Conservation (phyloP, 2,888 invertebrate genomes). For the Cosmopolites sordidus region DNA sequence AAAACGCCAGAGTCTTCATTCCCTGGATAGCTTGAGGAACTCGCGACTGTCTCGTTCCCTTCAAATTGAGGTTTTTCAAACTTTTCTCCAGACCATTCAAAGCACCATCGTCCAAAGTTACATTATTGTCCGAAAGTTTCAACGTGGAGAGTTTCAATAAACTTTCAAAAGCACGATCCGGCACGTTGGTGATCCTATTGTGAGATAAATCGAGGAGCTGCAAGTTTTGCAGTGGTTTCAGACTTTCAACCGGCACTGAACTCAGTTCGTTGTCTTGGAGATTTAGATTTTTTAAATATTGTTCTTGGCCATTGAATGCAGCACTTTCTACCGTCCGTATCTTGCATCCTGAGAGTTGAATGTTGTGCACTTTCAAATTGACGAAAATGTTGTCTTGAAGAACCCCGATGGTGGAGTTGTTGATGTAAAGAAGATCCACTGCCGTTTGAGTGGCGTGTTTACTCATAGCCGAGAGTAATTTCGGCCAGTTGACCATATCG, state of each 20-base stretch:
- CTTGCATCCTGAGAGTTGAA: constrained; percentile 80
- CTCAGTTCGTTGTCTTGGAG: constrained; percentile 77
- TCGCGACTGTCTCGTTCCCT: constrained; percentile 75
- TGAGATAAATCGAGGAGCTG: constrained; percentile 80
- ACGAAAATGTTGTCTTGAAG: constrained; percentile 65
- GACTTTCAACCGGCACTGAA: constrained; percentile 71
- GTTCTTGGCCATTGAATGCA: constrained; percentile 81
- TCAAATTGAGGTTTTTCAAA: constrained; percentile 83
- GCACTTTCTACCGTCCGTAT: constrained; percentile 65
- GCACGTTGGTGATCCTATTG: constrained; percentile 69
- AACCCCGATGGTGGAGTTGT: constrained; percentile 74
- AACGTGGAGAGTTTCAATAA: constrained; percentile 71
- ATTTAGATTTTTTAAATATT: constrained; percentile 75
- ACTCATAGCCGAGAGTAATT: constrained; percentile 69
- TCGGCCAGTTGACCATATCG: constrained; percentile 78
- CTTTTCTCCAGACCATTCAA: constrained; percentile 76
- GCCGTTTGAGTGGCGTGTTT: constrained; percentile 63
- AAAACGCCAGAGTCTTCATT: constrained; percentile 74
- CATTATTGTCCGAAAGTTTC: constrained; percentile 83
- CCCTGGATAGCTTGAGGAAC: constrained; percentile 77
- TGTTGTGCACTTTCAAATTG: constrained; percentile 70
- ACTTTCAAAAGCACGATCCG: constrained; percentile 71
- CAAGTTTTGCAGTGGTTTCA: constrained; percentile 64
- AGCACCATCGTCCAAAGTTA: constrained; percentile 65
- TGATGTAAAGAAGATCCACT: constrained; percentile 81